Evolutionary conservation across 2,888 invertebrate genomes (phyloP).

Genomic region (Pinctada fucata): DNA sequence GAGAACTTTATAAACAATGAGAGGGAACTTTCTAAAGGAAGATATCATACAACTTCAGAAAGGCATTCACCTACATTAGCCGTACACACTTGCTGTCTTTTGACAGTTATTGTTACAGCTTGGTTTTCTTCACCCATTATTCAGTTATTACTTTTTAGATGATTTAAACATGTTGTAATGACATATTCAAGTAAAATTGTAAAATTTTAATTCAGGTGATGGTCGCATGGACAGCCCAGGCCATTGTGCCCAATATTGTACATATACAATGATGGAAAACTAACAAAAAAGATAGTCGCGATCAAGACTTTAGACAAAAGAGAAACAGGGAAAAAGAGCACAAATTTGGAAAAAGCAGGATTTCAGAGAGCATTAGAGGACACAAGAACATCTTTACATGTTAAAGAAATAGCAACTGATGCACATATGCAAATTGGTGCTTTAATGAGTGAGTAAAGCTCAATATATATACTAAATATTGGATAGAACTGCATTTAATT

Average conservation of each 20-base stretch:
- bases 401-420: constrained; percentile 9
- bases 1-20: no score
- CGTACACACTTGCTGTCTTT: background rate
- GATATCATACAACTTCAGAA: background rate
- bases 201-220: constrained; percentile 35
- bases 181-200: background rate
- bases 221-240: constrained; percentile 39
- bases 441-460: constrained; percentile 10
- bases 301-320: constrained; percentile 33
- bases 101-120: no score
- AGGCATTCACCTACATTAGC: background rate
- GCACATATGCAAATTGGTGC: constrained; percentile 12
- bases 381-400: background rate
- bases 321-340: constrained; percentile 26
- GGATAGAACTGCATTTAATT: no score
- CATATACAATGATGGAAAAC: constrained; percentile 41
- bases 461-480: no score
- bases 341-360: constrained; percentile 38
- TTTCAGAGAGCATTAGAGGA: constrained; percentile 16
- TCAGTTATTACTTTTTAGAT: no score
- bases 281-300: constrained; percentile 31
- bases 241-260: constrained; percentile 37
- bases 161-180: no score
- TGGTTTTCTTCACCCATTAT: no score
- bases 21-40: no score